Base-by-base conservation (phyloP, 2,888 invertebrate genomes). In the Bugula neritina region DNA sequence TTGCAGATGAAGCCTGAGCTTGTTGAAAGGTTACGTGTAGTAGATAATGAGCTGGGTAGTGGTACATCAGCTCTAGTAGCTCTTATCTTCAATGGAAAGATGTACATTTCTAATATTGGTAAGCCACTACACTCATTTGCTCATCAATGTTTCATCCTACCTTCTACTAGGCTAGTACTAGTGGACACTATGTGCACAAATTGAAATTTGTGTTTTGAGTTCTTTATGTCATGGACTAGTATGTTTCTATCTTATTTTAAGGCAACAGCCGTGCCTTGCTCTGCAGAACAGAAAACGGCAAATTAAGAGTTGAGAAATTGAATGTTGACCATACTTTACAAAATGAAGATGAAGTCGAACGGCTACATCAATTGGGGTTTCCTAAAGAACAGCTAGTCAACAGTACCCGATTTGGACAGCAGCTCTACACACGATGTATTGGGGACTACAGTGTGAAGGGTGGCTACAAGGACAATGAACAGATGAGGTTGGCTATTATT, bases 71-170 rank as follows among this genome's bases (percentile, higher is more conserved):
- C 91, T 0, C 91, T 92, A 0, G 88, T 94, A 2, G 91, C 91
- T 0, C 83, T 95, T 0, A 89, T 93, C 3, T 89, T 90, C 75
- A 88, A 89, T 73, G 88, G 90, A 74, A 90, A 90, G 81, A 84
- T 95, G 21, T 94, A 90, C 80, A 91, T 94, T 0, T 92, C 93
- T 0, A 94, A 94, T 84, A 91, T 94, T 3, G 94, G 94, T 84
- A 76, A 76, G 84, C 78, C 3, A 17, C 5, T 10, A 43, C n/a
- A n/a, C n/a, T n/a, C n/a, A n/a, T n/a, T n/a, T n/a, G n/a, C n/a
- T n/a, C n/a, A n/a, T n/a, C n/a, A n/a, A n/a, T n/a, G n/a, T n/a
- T n/a, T n/a, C n/a, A n/a, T n/a, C n/a, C n/a, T n/a, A n/a, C n/a
- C n/a, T n/a, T n/a, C n/a, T n/a, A n/a, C n/a, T n/a, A n/a, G n/a